phyloP scores from a whole-genome alignment of 2,888 invertebrate species.

The Branchipolynoe longqiensis region DNA sequence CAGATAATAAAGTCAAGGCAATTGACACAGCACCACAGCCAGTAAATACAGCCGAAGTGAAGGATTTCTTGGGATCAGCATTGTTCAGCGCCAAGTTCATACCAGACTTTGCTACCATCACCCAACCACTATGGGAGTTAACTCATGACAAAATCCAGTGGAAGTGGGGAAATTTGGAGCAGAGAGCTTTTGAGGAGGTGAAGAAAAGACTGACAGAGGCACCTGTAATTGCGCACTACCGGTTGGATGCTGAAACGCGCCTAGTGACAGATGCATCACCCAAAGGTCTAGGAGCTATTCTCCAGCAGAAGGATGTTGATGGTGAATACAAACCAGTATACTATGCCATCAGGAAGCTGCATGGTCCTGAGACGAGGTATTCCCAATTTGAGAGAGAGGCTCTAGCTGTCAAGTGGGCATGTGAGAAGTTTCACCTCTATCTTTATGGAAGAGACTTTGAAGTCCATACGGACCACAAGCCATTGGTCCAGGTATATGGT shows the following conservation, averaged over 20 bases:
- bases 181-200: constrained; percentile 4
- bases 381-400: constrained; percentile 68
- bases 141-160: not conserved
- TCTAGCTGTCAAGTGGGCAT: constrained; percentile 65
- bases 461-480: constrained; percentile 59
- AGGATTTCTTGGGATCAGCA: constrained; percentile 70
- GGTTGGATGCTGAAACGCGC: not conserved
- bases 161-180: not conserved
- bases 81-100: constrained; percentile 19
- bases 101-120: not conserved
- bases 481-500: not conserved
- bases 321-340: constrained; percentile 61
- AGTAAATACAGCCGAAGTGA: constrained; percentile 66
- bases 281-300: constrained; percentile 62
- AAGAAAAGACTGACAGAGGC: constrained; percentile 25
- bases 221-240: constrained; percentile 1
- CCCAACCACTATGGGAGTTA: not conserved
- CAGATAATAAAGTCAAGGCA: constrained; percentile 44
- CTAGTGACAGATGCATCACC: constrained; percentile 64
- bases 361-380: constrained; percentile 63
- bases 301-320: constrained; percentile 61
- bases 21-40: constrained; percentile 67
- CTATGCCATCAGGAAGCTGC: constrained; percentile 64
- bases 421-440: constrained; percentile 62
- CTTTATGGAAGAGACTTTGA: constrained; percentile 65